Base-by-base conservation (phyloP, 2,797 vertebrate genomes). In the Lepus oiostolus region DNA sequence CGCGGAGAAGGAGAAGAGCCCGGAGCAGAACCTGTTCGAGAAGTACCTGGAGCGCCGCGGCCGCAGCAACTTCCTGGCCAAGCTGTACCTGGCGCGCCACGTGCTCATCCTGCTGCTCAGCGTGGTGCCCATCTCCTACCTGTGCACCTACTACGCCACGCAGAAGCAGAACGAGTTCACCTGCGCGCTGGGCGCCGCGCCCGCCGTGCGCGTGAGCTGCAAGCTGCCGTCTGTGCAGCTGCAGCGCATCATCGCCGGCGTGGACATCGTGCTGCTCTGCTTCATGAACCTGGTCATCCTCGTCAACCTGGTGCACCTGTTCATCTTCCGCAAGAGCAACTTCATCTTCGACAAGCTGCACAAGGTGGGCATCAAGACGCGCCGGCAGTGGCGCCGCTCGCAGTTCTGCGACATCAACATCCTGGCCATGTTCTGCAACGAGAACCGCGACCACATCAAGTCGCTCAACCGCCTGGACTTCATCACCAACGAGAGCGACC, bases 391-490 rank as follows among this genome's bases (percentile, higher is more conserved):
- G 99, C 99, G 99, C 97, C 99, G 99, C 98, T 99, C 99, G 1
- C 99, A 99, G 98, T 99, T 99, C 98, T 99, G 99, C 7, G 99
- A 99, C 97, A 99, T 99, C 96, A 99, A 99, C 98, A 99, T 99
- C 98, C 98, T 99, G 97, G 99, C 99, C 82, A 99, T 99, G 99
- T 99, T 99, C 98, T 99, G 99, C 97, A 99, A 99, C 22, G 99
- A 99, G 98, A 99, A 99, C 97, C 98, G 99, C 26, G 99, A 99
- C 98, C 99, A 99, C 98, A 99, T 99, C 98, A 99, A 99, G 98
- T 99, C 99, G 0, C 98, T 99, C 91, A 99, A 99, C 98, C 98
- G 99, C 28, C 98, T 99, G 98, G 99, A 99, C 98, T 99, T 99
- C 94, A 99, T 99, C 97, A 99, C 99, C 79, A 99, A 99, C 2